Conservation (phyloP, 1,140 invertebrate species). For the Drosophila ironensis region DNA sequence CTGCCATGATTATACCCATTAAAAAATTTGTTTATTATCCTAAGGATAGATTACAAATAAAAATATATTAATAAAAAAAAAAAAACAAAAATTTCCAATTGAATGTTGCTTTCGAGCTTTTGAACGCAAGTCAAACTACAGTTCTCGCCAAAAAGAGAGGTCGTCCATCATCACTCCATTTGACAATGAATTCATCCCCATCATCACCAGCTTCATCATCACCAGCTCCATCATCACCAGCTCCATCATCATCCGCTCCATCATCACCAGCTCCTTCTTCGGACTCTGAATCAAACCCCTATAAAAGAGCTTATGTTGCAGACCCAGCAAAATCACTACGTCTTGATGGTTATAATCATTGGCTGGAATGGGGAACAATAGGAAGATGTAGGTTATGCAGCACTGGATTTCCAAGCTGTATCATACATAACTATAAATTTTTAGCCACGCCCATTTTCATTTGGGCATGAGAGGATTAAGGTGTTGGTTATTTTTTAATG, state of each 20-base stretch:
- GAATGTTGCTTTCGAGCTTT: conserved; percentile 9
- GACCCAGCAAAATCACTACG: conserved; percentile 27
- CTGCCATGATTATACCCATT: no score
- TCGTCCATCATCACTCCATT: conserved; percentile 37
- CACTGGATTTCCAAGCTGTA: neutral
- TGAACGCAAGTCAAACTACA: conserved; percentile 23
- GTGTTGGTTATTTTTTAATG: no score
- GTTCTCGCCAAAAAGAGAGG: conserved; percentile 26
- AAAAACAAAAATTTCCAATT: neutral
- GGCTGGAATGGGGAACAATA: conserved; percentile 10
- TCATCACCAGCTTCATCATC: no score
- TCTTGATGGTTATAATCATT: conserved; percentile 26
- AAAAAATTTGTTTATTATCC: no score
- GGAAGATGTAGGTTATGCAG: conserved; percentile 22
- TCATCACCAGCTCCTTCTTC: conserved; percentile 25
- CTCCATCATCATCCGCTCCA: no score
- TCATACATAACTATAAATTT: no score
- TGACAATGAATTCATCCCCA: conserved; percentile 32
- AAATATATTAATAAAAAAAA: no score
- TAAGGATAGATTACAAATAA: no score
- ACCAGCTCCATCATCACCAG: no score
- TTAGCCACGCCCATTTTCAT: no score
- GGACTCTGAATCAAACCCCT: conserved; percentile 9
- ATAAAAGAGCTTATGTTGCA: no score
- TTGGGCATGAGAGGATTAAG: no score